Conservation (phyloP, 2,113 vertebrate genomes). For the Arizona elegans region DNA sequence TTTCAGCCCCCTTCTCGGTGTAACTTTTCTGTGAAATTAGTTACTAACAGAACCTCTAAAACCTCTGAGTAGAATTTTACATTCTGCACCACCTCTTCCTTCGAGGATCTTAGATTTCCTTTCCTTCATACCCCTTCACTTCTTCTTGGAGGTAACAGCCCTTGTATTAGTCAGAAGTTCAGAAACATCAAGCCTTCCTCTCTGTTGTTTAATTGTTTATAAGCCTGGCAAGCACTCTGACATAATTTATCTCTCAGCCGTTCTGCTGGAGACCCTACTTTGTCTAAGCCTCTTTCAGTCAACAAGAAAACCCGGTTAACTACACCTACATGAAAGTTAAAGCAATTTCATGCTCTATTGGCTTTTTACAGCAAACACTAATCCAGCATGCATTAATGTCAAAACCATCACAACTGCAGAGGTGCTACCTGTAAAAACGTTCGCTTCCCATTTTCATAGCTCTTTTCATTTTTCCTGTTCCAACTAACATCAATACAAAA, state of each 20-base stretch:
- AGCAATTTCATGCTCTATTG: constrained; percentile 17
- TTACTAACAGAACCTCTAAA: neutral
- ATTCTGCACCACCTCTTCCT: neutral
- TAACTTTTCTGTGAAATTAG: neutral
- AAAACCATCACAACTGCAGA: constrained; percentile 1
- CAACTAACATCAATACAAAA: neutral
- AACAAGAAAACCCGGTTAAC: neutral
- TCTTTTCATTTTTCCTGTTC: neutral
- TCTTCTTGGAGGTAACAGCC: neutral
- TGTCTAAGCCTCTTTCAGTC: neutral
- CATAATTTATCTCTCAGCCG: constrained; percentile 27
- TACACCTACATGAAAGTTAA: constrained; percentile 3
- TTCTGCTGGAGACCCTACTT: neutral
- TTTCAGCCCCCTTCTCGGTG: neutral
- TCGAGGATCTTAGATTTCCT: neutral
- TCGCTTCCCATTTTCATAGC: neutral
- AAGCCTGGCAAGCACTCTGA: constrained; percentile 63
- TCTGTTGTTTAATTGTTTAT: neutral
- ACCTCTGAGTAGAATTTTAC: neutral
- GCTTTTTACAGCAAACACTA: constrained; percentile 18
- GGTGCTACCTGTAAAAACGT: neutral
- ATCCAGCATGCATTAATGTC: constrained; percentile 12
- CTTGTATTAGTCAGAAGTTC: neutral
- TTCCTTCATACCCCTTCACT: neutral
- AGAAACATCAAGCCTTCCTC: neutral